Conservation (phyloP, 1,140 invertebrate species). For the Ceratoteleas bidentatus region DNA sequence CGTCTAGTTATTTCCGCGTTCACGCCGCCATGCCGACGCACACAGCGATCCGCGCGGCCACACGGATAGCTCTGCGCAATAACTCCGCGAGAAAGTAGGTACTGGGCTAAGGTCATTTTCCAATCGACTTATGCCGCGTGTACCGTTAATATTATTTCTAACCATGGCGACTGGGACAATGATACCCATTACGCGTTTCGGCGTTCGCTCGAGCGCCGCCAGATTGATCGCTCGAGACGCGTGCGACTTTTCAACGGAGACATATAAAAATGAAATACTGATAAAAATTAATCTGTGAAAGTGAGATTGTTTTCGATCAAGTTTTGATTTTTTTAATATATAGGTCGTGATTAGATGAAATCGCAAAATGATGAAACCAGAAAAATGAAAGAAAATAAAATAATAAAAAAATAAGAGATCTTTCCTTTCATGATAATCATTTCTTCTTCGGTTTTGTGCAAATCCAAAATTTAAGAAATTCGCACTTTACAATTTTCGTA, state of each 20-base stretch:
- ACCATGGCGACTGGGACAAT: conserved; percentile 34
- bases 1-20: conserved; percentile 54
- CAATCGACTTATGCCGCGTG: conserved; percentile 51
- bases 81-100: conserved; percentile 61
- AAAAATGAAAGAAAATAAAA: too few relatives aligned
- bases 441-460: too few relatives aligned
- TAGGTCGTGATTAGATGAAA: too few relatives aligned
- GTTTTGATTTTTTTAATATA: too few relatives aligned
- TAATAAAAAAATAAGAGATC: too few relatives aligned
- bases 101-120: conserved; percentile 67
- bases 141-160: conserved; percentile 63
- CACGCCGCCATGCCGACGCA: conserved; percentile 13
- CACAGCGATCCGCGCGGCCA: background rate
- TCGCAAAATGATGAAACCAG: too few relatives aligned
- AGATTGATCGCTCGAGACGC: conserved; percentile 29
- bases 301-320: too few relatives aligned
- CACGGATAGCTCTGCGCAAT: conserved; percentile 23
- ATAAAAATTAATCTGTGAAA: too few relatives aligned
- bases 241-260: conserved; percentile 16
- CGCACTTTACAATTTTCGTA: too few relatives aligned
- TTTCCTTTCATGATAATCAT: too few relatives aligned
- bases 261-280: too few relatives aligned
- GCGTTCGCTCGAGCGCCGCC: conserved; percentile 17
- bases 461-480: too few relatives aligned
- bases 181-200: conserved; percentile 40